phyloP scores from a whole-genome alignment of 53 echinoderm and acorn worm species.

The Zoroaster sp. region DNA sequence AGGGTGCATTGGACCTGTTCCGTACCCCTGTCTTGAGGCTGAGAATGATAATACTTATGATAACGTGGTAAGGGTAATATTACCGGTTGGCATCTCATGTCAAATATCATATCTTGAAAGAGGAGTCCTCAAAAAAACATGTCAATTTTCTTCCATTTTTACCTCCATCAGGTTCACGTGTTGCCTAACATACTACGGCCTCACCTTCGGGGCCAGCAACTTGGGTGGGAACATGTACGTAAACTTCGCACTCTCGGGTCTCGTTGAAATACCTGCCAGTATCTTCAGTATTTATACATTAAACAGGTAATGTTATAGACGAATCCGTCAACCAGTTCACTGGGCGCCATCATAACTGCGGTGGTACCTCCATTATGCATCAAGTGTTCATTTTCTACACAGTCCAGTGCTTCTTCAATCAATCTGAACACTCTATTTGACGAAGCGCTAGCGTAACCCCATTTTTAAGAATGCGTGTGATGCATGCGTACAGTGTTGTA shows the following conservation, averaged over 20 bases:
- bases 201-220: slow-evolving; percentile 45
- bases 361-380: too few relatives aligned
- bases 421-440: too few relatives aligned
- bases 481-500: too few relatives aligned
- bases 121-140: too few relatives aligned
- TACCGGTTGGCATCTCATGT: neutral
- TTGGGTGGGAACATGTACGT: slow-evolving; percentile 56
- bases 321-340: too few relatives aligned
- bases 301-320: neutral
- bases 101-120: neutral
- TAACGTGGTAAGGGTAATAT: slow-evolving; percentile 62
- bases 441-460: too few relatives aligned
- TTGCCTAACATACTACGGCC: slow-evolving; percentile 55
- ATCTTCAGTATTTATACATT: slow-evolving; percentile 4
- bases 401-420: too few relatives aligned
- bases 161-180: slow-evolving; percentile 33
- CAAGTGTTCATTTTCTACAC: too few relatives aligned
- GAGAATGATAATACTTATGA: slow-evolving; percentile 74
- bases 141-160: neutral
- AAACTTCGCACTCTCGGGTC: slow-evolving; percentile 40
- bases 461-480: too few relatives aligned
- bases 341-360: too few relatives aligned
- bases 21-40: slow-evolving; percentile 70
- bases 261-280: slow-evolving; percentile 47
- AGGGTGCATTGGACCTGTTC: slow-evolving; percentile 69